A percentile compares a stretch with the other conserved stretches of the same genome.
Conservation (phyloP, 2,797 vertebrate species). For the Smutsia temminckii region DNA sequence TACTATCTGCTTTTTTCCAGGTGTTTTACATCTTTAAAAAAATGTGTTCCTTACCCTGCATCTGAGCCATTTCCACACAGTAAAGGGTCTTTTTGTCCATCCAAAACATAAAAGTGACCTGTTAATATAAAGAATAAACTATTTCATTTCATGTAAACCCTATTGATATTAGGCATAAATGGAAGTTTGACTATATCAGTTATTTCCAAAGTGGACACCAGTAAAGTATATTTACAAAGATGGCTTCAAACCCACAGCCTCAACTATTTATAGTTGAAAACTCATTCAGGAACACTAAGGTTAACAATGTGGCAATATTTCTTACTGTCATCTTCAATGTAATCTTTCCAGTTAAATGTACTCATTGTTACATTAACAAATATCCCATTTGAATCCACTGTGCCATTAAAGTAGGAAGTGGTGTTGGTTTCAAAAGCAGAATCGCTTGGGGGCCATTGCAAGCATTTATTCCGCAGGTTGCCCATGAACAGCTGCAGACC, state of each 20-base stretch:
- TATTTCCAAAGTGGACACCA: neutral
- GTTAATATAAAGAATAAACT: conserved; percentile 68
- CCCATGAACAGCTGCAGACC: conserved; percentile 95
- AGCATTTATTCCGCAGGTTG: conserved; percentile 90
- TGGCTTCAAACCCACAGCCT: neutral
- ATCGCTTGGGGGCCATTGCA: conserved; percentile 83
- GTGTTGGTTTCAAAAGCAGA: conserved; percentile 84
- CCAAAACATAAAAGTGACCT: conserved; percentile 89
- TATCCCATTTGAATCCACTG: conserved; percentile 82
- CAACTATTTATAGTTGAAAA: conserved; percentile 18
- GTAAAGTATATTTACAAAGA: conserved; percentile 27
- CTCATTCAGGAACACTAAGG: conserved; percentile 51
- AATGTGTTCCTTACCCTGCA: conserved; percentile 90
- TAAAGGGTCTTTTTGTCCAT: conserved; percentile 90
- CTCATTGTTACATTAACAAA: conserved; percentile 83
- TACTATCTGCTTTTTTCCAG: neutral
- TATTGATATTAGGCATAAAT: neutral
- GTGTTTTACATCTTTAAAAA: neutral
- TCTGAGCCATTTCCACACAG: conserved; percentile 93
- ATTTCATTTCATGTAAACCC: conserved; percentile 49
- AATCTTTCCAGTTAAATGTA: conserved; percentile 89
- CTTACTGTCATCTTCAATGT: conserved; percentile 90
- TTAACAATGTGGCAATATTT: conserved; percentile 62
- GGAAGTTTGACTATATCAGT: conserved; percentile 33
- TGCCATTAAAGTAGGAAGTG: conserved; percentile 86